phyloP scores from a whole-genome alignment of 2,113 vertebrate genomes.

The Myiagra hebetior region DNA sequence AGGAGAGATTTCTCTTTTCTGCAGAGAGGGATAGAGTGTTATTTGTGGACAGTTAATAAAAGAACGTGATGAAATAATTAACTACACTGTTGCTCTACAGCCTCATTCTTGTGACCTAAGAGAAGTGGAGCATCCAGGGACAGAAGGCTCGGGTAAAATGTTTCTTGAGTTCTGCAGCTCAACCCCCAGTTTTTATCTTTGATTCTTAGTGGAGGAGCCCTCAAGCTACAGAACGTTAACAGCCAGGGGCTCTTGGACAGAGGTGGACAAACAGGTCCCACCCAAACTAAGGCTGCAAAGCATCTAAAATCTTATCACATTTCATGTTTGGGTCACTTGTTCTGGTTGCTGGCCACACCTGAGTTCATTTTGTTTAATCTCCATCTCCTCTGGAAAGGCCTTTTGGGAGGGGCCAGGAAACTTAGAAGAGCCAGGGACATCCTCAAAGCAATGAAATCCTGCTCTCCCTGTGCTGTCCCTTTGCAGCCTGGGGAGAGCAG shows the following conservation, averaged over 20 bases:
- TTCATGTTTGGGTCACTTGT: not conserved
- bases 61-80: not conserved
- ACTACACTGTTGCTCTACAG: not conserved
- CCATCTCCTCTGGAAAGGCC: not conserved
- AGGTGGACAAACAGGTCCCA: not conserved
- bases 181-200: not conserved
- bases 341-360: not conserved
- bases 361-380: not conserved
- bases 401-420: not conserved
- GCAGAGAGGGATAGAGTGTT: not conserved
- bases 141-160: not conserved
- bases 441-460: not conserved
- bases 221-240: not conserved
- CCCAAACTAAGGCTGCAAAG: not conserved
- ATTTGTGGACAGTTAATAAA: not conserved
- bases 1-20: not conserved
- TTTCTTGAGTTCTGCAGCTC: not conserved
- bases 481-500: not conserved
- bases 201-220: not conserved
- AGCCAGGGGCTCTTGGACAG: not conserved
- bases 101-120: not conserved
- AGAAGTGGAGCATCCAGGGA: not conserved
- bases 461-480: fast-evolving
- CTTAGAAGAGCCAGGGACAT: not conserved
- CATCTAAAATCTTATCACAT: not conserved